A percentile compares a stretch with the other conserved stretches of the same genome.
phyloP scores from a whole-genome alignment of 2,113 vertebrate genomes.

The Raja brachyura region DNA sequence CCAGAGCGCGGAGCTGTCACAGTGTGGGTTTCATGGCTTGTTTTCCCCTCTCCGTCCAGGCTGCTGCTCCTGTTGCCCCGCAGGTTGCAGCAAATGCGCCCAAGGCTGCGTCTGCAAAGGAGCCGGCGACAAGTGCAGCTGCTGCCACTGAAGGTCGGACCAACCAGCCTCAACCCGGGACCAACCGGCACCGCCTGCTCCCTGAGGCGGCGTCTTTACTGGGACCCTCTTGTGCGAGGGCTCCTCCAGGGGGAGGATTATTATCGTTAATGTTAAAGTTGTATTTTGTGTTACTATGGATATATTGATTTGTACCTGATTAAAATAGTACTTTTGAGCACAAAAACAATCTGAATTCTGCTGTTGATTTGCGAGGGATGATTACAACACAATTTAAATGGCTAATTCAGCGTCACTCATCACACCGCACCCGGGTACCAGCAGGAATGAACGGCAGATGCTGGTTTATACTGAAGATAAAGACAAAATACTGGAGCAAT shows the following conservation, averaged over 20 bases:
- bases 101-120: conserved; percentile 85
- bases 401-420: no score
- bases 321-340: not conserved
- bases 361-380: not conserved
- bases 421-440: no score
- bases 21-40: not conserved
- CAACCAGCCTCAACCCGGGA: no score
- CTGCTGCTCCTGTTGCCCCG: conserved; percentile 83
- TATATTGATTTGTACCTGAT: not conserved
- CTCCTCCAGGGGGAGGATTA: not conserved
- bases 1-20: no score
- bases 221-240: not conserved
- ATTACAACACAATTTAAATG: not conserved
- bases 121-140: conserved; percentile 59
- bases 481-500: no score
- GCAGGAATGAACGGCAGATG: no score
- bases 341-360: no score
- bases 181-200: not conserved
- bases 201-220: not conserved
- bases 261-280: not conserved
- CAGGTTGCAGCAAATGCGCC: conserved; percentile 80
- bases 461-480: no score
- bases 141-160: conserved; percentile 68
- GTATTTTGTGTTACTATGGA: not conserved
- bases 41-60: conserved; percentile 50